Evolutionary conservation across 2,113 vertebrate genomes (phyloP).

Genomic region (Microcebus tavaratra): DNA sequence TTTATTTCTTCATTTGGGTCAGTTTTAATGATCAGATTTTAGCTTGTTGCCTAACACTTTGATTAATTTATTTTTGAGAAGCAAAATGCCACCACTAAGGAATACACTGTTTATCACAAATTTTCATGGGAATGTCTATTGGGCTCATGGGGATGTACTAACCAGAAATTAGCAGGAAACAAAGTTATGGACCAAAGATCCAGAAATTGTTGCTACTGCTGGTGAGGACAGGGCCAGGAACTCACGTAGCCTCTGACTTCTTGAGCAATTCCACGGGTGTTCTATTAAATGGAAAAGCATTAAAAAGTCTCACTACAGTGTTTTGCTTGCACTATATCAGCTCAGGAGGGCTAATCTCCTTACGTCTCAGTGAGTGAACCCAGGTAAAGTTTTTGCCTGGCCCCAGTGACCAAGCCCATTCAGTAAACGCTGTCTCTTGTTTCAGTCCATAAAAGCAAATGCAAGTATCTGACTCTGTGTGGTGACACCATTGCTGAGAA

Average conservation of each 20-base stretch:
- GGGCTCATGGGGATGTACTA: not conserved
- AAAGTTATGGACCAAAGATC: not conserved
- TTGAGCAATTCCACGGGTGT: too few species aligned
- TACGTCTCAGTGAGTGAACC: not conserved
- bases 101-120: not conserved
- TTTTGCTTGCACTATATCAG: too few species aligned
- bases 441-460: not conserved
- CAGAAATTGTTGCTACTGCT: not conserved
- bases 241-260: not conserved
- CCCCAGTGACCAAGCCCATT: too few species aligned
- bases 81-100: not conserved
- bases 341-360: not conserved
- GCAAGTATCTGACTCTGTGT: too few species aligned
- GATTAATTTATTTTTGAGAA: not conserved
- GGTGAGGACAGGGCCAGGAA: not conserved
- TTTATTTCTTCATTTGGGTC: not conserved
- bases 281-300: not conserved
- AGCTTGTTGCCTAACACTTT: not conserved
- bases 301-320: not conserved
- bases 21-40: not conserved
- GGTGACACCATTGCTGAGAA: accelerated
- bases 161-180: not conserved
- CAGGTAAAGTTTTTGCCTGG: not conserved
- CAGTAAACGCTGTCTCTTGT: not conserved
- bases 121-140: accelerated